These are phyloP conservation scores for Harpegnathos saltator DNA, from an alignment of 1,140 invertebrate species.

Conservation along the genomic window DNA sequence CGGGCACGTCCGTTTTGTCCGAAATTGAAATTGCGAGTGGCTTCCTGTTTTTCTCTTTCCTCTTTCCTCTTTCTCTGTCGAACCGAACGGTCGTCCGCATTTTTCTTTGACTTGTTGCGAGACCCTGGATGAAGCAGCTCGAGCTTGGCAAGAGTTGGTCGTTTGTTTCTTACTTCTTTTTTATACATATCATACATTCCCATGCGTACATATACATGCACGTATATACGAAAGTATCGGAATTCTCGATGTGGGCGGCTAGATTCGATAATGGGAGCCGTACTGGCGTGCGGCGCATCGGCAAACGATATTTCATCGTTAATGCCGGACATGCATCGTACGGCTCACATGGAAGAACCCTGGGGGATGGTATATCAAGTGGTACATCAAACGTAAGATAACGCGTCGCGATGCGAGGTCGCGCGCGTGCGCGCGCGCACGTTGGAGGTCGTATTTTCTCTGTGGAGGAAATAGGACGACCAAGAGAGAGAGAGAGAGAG, in stretches of 20 bases:
- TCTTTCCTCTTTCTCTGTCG: background rate
- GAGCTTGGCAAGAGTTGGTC: too few relatives aligned
- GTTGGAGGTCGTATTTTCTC: constrained; percentile 38
- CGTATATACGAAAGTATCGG: background rate
- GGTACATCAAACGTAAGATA: constrained; percentile 53
- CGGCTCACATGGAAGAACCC: background rate
- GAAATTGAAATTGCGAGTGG: background rate
- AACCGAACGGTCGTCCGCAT: too few relatives aligned
- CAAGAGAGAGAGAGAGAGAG: too few relatives aligned
- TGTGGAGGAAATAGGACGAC: background rate
- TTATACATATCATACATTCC: background rate
- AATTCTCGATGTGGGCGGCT: constrained; percentile 18
- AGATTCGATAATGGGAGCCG: constrained; percentile 36
- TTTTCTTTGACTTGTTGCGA: too few relatives aligned
- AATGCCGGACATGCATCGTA: constrained; percentile 16
- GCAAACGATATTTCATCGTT: constrained; percentile 51
- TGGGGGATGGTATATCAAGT: constrained; percentile 35
- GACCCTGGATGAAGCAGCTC: background rate
- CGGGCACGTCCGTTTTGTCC: background rate
- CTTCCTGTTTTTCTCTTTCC: background rate
- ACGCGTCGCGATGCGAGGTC: constrained; percentile 24
- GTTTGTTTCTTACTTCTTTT: background rate
- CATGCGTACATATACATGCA: background rate
- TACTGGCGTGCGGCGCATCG: constrained; percentile 12
- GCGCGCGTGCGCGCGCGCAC: too few relatives aligned